Evolutionary conservation across 2,113 vertebrate genomes (phyloP), one percentile per base, ranked within the genome.

Genomic region (Indri indri): DNA sequence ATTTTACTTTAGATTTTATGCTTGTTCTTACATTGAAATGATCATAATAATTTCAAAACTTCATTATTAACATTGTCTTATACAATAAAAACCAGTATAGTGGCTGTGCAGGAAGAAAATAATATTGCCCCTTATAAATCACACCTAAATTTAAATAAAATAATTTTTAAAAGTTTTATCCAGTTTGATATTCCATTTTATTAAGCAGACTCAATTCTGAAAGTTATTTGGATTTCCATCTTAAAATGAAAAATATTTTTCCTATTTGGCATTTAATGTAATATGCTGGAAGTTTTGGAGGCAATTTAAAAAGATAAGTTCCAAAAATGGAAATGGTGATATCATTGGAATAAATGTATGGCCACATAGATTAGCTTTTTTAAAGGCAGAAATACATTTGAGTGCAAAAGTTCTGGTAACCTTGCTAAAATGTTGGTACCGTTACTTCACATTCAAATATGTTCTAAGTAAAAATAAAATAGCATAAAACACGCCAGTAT

Each of bases 141-240:
- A 83, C 5, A 87, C 22, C 18, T 47, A 93, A 52, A 9, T 40
- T 89, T 57, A 52, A 82, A 16, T 87, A 82, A 91, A 95, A 89
- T 40, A 93, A 30, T 47, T 74, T 50, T 45, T 34, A 11, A 14
- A 32, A 59, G 77, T 66, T 65, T 57, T 93, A 66, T 45, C 8
- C 9, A 83, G 25, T 63, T 84, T 73, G 14, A 52, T 54, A 94
- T 37, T 25, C n/a, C 6, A 66, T 77, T 95, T 95, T 88, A 82
- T 73, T 82, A 82, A 79, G 23, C 16, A 79, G 12, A 40, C 2
- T 2, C 34, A 79, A 68, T 42, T 95, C 5, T 25, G 88, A 61
- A 90, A 94, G 59, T 90, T 92, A 93, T 93, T 94, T 95, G 34
- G 7, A 82, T 92, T 96, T 96, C 18, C 61, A 74, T 83, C 71